Evolutionary conservation across 2,797 vertebrate species (phyloP).

Genomic region (Nothura maculosa): DNA sequence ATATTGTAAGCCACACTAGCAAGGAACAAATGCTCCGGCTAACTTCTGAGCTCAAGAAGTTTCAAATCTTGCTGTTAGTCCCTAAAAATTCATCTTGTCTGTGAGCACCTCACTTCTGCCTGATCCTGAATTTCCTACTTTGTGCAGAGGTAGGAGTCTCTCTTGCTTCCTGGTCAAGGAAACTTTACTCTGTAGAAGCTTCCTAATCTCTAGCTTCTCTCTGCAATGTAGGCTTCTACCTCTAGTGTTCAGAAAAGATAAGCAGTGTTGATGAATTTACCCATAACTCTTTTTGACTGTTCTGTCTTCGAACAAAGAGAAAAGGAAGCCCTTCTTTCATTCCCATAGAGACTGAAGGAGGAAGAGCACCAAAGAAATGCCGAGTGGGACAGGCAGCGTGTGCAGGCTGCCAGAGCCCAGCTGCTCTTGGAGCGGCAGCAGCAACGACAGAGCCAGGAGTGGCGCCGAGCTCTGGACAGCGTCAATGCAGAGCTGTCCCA

Average conservation of each 20-base stretch:
- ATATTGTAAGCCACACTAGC: background rate
- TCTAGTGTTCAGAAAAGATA: background rate
- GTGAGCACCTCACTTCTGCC: background rate
- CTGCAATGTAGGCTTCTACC: background rate
- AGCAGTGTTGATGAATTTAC: background rate
- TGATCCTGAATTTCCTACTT: background rate
- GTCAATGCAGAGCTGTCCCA: conserved; percentile 83
- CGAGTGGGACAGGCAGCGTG: conserved; percentile 69
- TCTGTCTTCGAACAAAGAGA: background rate
- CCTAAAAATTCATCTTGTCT: background rate
- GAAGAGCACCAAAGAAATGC: conserved; percentile 75
- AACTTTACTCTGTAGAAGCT: background rate
- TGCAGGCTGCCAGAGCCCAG: conserved; percentile 71
- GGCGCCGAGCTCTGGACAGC: conserved; percentile 82
- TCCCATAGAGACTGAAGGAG: conserved; percentile 78
- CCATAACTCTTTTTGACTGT: background rate
- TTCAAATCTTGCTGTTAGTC: background rate
- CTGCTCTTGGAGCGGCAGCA: conserved; percentile 85
- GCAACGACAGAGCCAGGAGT: conserved; percentile 68
- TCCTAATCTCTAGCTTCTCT: too few species aligned
- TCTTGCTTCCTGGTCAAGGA: background rate
- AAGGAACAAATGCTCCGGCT: background rate
- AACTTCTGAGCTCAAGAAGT: background rate
- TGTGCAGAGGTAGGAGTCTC: background rate
- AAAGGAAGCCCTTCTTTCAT: background rate